Evolutionary conservation across 2,113 vertebrate species (phyloP).

Genomic region (Dolichotis patagonum): DNA sequence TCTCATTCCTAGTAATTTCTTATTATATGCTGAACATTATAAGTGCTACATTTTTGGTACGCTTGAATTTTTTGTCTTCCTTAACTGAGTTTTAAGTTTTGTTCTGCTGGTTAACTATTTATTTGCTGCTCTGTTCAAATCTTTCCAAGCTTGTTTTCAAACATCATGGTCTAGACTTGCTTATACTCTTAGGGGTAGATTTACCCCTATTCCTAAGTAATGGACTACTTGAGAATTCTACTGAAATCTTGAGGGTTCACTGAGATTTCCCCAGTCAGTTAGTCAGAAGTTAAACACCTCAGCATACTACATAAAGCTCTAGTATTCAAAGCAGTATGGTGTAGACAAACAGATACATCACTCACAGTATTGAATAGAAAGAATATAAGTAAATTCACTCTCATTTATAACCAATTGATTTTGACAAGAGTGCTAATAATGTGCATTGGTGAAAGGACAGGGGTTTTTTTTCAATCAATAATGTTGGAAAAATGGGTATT

Average conservation of each 20-base stretch:
- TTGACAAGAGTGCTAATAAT: neutral
- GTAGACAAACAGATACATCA: neutral
- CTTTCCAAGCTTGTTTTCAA: neutral
- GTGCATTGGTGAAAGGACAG: neutral
- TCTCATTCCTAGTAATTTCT: neutral
- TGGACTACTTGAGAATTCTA: neutral
- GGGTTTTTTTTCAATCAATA: neutral
- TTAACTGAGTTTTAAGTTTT: neutral
- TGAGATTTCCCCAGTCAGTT: neutral
- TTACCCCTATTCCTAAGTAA: neutral
- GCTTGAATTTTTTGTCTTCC: neutral
- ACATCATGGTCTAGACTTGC: neutral
- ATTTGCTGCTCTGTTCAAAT: neutral
- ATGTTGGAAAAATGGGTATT: neutral
- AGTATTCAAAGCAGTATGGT: neutral
- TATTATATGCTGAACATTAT: neutral
- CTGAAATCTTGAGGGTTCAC: neutral
- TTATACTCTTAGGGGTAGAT: neutral
- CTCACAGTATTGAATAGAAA: neutral
- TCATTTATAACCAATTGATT: neutral
- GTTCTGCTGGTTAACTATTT: neutral
- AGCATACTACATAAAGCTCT: neutral
- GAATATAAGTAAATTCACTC: neutral
- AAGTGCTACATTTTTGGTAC: neutral
- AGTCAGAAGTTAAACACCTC: neutral